Evolutionary conservation across 2,797 vertebrate species (phyloP).

Genomic region (Anas flavirostris): DNA sequence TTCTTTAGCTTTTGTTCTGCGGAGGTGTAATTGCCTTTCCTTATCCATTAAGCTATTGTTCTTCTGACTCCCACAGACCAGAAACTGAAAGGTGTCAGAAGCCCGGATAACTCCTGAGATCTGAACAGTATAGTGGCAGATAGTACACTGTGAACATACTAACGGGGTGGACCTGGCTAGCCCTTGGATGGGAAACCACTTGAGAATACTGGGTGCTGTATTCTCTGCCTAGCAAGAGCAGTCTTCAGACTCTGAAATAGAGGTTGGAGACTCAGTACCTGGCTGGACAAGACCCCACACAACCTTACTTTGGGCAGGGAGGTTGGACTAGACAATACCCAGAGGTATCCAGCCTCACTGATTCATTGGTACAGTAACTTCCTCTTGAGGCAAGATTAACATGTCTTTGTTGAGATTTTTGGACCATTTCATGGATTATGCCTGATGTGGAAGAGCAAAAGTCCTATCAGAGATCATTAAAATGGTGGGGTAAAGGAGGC

Average conservation of each 20-base stretch:
- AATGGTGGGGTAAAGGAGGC: neutral
- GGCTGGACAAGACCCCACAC: neutral
- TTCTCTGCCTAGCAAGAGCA: neutral
- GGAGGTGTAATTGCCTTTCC: neutral
- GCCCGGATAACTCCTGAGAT: neutral
- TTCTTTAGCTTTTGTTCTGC: neutral
- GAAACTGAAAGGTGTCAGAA: neutral
- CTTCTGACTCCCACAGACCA: neutral
- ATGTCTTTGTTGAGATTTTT: neutral
- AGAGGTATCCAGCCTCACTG: neutral
- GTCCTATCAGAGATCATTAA: neutral
- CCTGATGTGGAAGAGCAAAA: neutral
- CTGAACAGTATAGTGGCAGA: neutral
- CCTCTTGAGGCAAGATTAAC: neutral
- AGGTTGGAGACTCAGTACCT: neutral
- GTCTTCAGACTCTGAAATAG: neutral
- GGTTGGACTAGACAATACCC: neutral
- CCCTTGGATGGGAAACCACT: neutral
- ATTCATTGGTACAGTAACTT: neutral
- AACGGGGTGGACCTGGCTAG: neutral
- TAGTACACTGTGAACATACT: neutral
- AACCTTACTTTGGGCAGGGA: neutral
- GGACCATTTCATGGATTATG: neutral
- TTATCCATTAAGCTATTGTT: neutral
- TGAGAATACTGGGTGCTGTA: neutral